Conservation (phyloP, 2,113 vertebrate species). For the Chauna torquata region DNA sequence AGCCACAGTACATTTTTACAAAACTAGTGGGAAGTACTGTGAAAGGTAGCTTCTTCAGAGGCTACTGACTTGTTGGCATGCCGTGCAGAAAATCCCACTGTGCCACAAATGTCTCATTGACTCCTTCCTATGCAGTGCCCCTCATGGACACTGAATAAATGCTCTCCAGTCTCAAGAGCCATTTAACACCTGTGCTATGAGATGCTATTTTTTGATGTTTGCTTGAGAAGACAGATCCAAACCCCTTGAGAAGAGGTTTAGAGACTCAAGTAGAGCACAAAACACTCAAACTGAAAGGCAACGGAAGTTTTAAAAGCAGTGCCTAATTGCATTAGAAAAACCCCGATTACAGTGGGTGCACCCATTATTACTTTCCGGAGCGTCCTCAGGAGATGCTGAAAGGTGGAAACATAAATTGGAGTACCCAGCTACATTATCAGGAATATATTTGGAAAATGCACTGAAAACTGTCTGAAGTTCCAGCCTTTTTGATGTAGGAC, state of each 20-base stretch:
- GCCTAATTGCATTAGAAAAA: not conserved
- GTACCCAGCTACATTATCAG: not conserved
- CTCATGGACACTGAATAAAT: not conserved
- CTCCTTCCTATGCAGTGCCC: not conserved
- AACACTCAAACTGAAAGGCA: not conserved
- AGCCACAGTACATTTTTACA: not conserved
- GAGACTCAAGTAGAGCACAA: not conserved
- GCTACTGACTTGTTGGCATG: not conserved
- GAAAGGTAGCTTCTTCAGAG: not conserved
- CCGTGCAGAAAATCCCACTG: not conserved
- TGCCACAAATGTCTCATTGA: not conserved
- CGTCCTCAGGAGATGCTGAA: not conserved
- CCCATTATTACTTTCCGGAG: not conserved
- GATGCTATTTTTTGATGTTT: rapidly evolving
- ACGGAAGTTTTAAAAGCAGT: not conserved
- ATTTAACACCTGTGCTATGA: not conserved
- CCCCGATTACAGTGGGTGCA: not conserved
- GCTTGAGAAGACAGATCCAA: not conserved
- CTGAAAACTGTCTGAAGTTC: not conserved
- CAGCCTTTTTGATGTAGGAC: no score
- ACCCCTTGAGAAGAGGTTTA: not conserved
- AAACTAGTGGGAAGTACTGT: not conserved
- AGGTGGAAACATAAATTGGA: not conserved
- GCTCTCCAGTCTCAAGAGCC: not conserved
- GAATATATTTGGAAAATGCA: not conserved